Evolutionary conservation across 2,888 invertebrate species (phyloP), one percentile per base, ranked within the genome.

Genomic region (Sesia apiformis): DNA sequence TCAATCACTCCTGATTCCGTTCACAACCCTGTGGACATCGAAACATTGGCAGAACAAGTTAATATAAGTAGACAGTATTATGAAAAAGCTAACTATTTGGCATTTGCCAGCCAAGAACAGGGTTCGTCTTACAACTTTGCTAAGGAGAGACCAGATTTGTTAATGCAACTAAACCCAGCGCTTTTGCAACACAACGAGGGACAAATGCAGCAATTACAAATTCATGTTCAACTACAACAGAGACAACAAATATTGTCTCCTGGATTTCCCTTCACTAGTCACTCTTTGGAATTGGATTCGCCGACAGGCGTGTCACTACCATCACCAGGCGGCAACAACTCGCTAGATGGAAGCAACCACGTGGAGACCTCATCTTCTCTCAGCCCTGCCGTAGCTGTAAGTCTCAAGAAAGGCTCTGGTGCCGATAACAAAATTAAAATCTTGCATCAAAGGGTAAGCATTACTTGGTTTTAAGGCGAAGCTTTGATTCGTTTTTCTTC

Each of bases 401-500:
- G 93, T 91, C 83, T 91, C 74, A 89, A 93, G 89, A 88, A 92
- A 90, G 80, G 91, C 85, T 88, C 91, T 74, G 76, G 90, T 90
- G 74, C 90, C 90, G 80, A 93, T 91, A 78, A 88, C 91, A 78
- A 91, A 91, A 67, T 91, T 83, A 81, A 85, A 74, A 92, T 95
- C 86, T 93, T 96, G 81, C 96, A 95, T 84, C 94, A 94, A 90
- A 93, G 95, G 95, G 96, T 96, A 94, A 95, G 95, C 93, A 91
- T 87, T 80, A 80, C 75, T 87, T 89, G 90, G 88, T 86, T 90
- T 75, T 87, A 86, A 77, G 90, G 92, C 82, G 90, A 92, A 82
- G 90, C 91, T 81, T 90, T 88, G 69, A 72, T 71, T 71, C 65
- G 65, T 73, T 78, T 78, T 73, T 70, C 72, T 78, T 84, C 74